These are phyloP conservation scores for Mythimna loreyi DNA, from an alignment of 2,888 invertebrate genomes.

Conservation along the genomic window DNA sequence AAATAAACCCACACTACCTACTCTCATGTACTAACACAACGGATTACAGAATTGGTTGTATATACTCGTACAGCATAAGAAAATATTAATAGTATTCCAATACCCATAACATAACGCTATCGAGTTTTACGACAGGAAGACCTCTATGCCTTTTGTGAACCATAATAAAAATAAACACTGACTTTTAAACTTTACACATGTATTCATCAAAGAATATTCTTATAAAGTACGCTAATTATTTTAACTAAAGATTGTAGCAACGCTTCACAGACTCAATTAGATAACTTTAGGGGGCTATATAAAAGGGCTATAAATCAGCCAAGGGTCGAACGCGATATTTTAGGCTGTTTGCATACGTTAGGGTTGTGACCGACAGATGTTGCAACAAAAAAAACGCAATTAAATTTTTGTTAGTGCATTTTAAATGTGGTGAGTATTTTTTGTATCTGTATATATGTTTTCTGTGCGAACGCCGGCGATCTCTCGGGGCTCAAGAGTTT, in stretches of 20 bases:
- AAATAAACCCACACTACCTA: too few species aligned
- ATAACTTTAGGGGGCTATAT: slow-evolving; percentile 87
- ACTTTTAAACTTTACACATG: slow-evolving; percentile 51
- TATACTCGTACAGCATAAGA: too few species aligned
- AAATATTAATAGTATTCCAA: slow-evolving; percentile 3
- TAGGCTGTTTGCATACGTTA: slow-evolving; percentile 69
- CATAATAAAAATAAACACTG: slow-evolving; percentile 56
- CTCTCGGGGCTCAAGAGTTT: too few species aligned
- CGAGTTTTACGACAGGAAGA: slow-evolving; percentile 51
- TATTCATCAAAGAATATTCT: slow-evolving; percentile 74
- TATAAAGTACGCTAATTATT: slow-evolving; percentile 86
- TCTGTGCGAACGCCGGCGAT: too few species aligned
- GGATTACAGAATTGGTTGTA: neutral
- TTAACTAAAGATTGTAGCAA: slow-evolving; percentile 80
- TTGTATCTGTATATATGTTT: too few species aligned
- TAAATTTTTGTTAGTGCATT: neutral
- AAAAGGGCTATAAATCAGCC: slow-evolving; percentile 86
- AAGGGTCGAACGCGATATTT: slow-evolving; percentile 82
- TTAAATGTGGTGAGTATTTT: neutral
- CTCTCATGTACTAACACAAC: neutral
- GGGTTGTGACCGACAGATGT: slow-evolving; percentile 43
- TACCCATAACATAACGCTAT: slow-evolving; percentile 11
- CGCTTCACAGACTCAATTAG: slow-evolving; percentile 84
- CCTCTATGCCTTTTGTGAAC: slow-evolving; percentile 10
- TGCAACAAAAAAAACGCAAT: slow-evolving; percentile 53